phyloP scores from a whole-genome alignment of 2,797 vertebrate genomes.

The Microctenopoma lineatum region DNA sequence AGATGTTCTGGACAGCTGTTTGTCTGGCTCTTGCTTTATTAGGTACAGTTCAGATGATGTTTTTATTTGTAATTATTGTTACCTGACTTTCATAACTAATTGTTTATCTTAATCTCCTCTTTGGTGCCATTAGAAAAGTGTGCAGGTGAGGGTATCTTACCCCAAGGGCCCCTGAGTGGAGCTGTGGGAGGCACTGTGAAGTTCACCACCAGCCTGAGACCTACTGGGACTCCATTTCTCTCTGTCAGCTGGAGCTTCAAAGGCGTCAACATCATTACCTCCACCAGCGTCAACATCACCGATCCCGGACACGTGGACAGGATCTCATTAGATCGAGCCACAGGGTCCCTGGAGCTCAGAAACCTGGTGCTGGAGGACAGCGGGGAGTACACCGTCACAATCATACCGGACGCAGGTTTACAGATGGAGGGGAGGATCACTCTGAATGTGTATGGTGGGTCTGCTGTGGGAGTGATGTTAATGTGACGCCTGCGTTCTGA shows the following conservation, averaged over 20 bases:
- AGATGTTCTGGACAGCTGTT: conserved; percentile 2
- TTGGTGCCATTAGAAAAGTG: conserved; percentile 36
- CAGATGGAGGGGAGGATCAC: conserved; percentile 44
- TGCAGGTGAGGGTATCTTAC: conserved; percentile 54
- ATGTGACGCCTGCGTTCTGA: neutral
- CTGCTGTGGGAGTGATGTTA: neutral
- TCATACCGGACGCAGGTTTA: conserved; percentile 46
- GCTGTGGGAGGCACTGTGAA: conserved; percentile 55
- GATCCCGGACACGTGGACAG: conserved; percentile 29
- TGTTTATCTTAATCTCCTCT: neutral
- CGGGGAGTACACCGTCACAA: conserved; percentile 63
- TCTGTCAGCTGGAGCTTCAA: conserved; percentile 74
- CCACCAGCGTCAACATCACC: conserved; percentile 45
- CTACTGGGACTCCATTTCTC: conserved; percentile 48
- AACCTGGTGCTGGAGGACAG: conserved; percentile 65
- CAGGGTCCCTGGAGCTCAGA: conserved; percentile 70
- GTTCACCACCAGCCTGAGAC: conserved; percentile 60
- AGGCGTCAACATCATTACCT: conserved; percentile 68
- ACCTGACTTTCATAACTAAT: neutral
- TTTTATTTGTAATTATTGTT: too few relatives aligned
- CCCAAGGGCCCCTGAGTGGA: conserved; percentile 60
- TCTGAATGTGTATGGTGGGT: conserved; percentile 73
- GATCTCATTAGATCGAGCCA: conserved; percentile 65
- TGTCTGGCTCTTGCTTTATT: conserved; percentile 47
- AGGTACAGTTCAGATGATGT: conserved; percentile 44